These are phyloP conservation scores for Cataglyphis rosenhaueri DNA, from an alignment of 2,888 invertebrate genomes.

Conservation along the genomic window DNA sequence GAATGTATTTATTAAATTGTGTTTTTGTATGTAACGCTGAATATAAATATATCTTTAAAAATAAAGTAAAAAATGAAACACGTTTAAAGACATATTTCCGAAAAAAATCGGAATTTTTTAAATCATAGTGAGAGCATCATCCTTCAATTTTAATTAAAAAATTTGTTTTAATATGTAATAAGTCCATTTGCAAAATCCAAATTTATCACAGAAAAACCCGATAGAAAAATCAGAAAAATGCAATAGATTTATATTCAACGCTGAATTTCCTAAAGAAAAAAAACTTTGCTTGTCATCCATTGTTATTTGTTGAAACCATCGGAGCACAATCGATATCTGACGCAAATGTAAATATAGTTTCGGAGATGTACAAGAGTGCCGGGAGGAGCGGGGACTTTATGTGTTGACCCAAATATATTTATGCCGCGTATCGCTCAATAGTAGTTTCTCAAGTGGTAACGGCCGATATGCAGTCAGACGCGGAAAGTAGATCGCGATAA, in stretches of 20 bases:
- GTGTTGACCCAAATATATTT: constrained; percentile 12
- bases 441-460: constrained; percentile 95
- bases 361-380: constrained; percentile 17
- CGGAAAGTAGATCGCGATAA: constrained; percentile 44
- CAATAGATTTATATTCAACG: constrained; percentile 31
- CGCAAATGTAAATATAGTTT: constrained; percentile 10
- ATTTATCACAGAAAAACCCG: neutral
- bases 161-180: neutral
- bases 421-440: constrained; percentile 91
- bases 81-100: neutral
- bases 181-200: neutral
- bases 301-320: neutral
- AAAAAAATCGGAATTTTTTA: neutral
- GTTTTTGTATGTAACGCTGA: neutral
- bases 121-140: neutral
- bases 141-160: neutral
- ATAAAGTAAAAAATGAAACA: neutral
- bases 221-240: neutral
- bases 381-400: constrained; percentile 41
- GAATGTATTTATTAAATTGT: constrained; percentile 21
- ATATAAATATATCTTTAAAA: constrained; percentile 11
- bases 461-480: constrained; percentile 94
- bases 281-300: neutral
- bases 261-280: constrained; percentile 16
- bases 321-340: neutral